A percentile compares a stretch with the other conserved stretches of the same genome.
phyloP scores from a whole-genome alignment of 2,888 invertebrate species.

The Pyrochroa serraticornis region DNA sequence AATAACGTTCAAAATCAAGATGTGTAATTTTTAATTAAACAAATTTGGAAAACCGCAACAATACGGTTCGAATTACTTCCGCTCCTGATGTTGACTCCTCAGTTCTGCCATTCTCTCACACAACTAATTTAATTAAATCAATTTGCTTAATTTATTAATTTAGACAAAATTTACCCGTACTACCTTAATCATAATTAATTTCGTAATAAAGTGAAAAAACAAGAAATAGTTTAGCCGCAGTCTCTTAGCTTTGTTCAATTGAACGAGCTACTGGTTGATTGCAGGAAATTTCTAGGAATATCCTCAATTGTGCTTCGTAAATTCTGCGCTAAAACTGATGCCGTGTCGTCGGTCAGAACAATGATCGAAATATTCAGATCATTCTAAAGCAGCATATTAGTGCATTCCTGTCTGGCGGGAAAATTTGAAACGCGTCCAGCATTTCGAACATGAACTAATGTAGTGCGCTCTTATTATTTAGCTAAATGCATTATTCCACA shows the following conservation, averaged over 20 bases:
- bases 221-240: not conserved
- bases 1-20: not conserved
- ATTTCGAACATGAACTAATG: conserved; percentile 37
- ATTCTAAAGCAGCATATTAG: conserved; percentile 26
- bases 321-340: conserved; percentile 19
- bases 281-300: conserved; percentile 13
- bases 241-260: too few relatives aligned
- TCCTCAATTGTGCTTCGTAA: conserved; percentile 18
- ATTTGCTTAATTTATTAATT: not conserved
- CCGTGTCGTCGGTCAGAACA: conserved; percentile 15
- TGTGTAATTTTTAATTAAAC: conserved; percentile 8
- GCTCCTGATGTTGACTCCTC: too few relatives aligned
- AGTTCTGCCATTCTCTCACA: too few relatives aligned
- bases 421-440: conserved; percentile 37
- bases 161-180: too few relatives aligned
- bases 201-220: not conserved
- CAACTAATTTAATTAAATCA: conserved; percentile 8
- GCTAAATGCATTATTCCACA: conserved; percentile 13
- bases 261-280: conserved; percentile 2
- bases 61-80: too few relatives aligned
- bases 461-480: conserved; percentile 18
- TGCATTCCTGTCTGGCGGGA: conserved; percentile 32
- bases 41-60: conserved; percentile 9
- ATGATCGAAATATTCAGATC: conserved; percentile 25
- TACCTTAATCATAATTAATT: not conserved